Evolutionary conservation across 2,888 invertebrate genomes (phyloP).

Genomic region (Chrysodeixis includens): DNA sequence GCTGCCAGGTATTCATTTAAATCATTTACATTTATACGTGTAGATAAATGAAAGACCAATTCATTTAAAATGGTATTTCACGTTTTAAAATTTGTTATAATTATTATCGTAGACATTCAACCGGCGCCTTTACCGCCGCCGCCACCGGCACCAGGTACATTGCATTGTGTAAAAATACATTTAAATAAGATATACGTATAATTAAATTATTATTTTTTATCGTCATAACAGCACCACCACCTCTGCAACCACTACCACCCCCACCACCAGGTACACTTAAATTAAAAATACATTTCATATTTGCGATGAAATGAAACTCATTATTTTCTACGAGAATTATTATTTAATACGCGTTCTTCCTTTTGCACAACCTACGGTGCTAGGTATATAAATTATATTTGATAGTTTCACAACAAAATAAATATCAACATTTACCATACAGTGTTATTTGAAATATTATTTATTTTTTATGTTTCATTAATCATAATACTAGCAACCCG

Average conservation of each 20-base stretch:
- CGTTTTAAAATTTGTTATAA: background rate
- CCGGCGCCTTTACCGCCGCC: background rate
- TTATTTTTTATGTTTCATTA: too few species aligned
- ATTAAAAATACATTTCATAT: background rate
- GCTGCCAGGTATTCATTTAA: background rate
- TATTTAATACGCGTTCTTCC: too few species aligned
- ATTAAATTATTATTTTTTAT: too few species aligned
- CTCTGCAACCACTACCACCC: background rate
- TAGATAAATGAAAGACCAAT: background rate
- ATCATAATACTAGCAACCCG: too few species aligned
- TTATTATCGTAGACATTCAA: background rate
- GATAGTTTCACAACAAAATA: too few species aligned
- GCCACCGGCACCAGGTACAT: constrained; percentile 2
- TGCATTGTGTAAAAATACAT: too few species aligned
- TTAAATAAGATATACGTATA: too few species aligned
- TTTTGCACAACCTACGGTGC: too few species aligned
- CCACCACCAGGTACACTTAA: constrained; percentile 3
- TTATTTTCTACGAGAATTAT: background rate
- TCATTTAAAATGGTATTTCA: background rate
- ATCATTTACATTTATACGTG: background rate
- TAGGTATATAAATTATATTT: too few species aligned
- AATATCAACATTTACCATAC: too few species aligned
- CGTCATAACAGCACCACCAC: background rate
- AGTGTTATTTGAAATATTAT: too few species aligned
- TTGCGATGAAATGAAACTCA: background rate